Base-by-base conservation (phyloP, 1,140 invertebrate species). In the Listronotus oregonensis region DNA sequence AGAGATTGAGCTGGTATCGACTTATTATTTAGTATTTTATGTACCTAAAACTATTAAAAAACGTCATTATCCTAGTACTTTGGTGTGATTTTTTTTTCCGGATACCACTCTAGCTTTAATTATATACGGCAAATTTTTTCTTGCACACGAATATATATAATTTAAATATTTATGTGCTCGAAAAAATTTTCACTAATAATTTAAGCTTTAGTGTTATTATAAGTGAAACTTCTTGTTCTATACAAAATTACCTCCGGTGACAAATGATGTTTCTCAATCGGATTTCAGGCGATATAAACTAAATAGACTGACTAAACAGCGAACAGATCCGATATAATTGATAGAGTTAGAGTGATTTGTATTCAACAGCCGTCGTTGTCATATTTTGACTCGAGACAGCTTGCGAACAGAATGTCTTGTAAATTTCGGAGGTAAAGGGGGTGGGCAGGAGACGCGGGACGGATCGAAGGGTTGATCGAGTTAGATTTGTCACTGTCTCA, bases 401-500 rank as follows among this genome's bases (percentile, higher is more conserved):
- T 54, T 63, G 60, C 60, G 39, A 54, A 46, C 51, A 50, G 51
- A 37, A 63, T 63, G 50, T 63, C 60, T 63, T 63, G 60, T 54
- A 63, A 63, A 63, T 63, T 63, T 47, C n/a, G 40, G 18, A 46
- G 59, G 59, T 62, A 49, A 57, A 60, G 14, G 47, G 12, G 34
- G 27, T 17, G 44, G 15, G n/a, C 17, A 21, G 5, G 34, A 37
- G 8, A 37, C 34, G 32, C 37, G 51, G 27, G 9, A 32, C 37
- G 40, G 50, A 60, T 60, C 46, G 50, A 54, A 63, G 60, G 60
- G 60, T 54, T 63, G 60, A 63, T 63, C 52, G 50, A 49, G 32
- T 54, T 63, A 63, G 60, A 63, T 63, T 63, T 63, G 60, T 63
- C 60, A 63, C 60, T 63, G 60, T 63, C 60, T 42, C 50, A 46